A percentile compares a stretch with the other conserved stretches of the same genome.
Conservation (phyloP, 2,888 invertebrate genomes). For the Cartodere bifasciata region DNA sequence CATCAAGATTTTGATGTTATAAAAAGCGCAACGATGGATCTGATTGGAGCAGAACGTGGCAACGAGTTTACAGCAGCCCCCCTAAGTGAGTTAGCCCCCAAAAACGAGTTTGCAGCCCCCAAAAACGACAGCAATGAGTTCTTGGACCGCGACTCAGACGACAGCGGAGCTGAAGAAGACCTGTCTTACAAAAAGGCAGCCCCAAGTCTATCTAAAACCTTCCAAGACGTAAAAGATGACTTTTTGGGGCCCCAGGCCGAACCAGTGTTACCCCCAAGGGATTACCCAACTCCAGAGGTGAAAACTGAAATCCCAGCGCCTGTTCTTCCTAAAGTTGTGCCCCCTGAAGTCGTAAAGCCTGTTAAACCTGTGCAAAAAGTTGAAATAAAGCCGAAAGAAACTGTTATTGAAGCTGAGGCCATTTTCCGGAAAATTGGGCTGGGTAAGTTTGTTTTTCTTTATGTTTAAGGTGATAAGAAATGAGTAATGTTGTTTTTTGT, state of each 20-base stretch:
- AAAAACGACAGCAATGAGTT: constrained; percentile 24
- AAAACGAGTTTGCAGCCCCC: constrained; percentile 16
- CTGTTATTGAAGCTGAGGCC: constrained; percentile 50
- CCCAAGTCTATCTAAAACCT: constrained; percentile 14
- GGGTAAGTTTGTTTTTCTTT: constrained; percentile 41
- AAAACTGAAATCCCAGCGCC: constrained; percentile 7
- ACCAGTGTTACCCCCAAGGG: constrained; percentile 13
- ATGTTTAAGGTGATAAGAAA: not conserved
- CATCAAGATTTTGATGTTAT: constrained; percentile 11
- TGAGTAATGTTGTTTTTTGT: constrained; percentile 1
- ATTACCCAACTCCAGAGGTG: constrained; percentile 15
- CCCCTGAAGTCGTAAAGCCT: not conserved
- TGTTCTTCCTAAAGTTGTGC: not conserved
- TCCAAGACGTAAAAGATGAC: constrained; percentile 10
- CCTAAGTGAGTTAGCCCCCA: too few species aligned
- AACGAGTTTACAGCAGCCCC: too few species aligned
- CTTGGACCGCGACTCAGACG: constrained; percentile 45
- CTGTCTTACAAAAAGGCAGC: too few species aligned
- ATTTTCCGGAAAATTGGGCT: constrained; percentile 61
- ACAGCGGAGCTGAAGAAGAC: constrained; percentile 10
- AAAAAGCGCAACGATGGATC: constrained; percentile 24
- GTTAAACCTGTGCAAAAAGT: not conserved
- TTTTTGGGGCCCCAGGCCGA: constrained; percentile 12
- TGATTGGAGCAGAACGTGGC: constrained; percentile 30
- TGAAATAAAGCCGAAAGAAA: constrained; percentile 32